Percentiles rank a stretch among this genome's conserved stretches.
Conservation (phyloP, 2,113 vertebrate species). For the Ophiodon elongatus region DNA sequence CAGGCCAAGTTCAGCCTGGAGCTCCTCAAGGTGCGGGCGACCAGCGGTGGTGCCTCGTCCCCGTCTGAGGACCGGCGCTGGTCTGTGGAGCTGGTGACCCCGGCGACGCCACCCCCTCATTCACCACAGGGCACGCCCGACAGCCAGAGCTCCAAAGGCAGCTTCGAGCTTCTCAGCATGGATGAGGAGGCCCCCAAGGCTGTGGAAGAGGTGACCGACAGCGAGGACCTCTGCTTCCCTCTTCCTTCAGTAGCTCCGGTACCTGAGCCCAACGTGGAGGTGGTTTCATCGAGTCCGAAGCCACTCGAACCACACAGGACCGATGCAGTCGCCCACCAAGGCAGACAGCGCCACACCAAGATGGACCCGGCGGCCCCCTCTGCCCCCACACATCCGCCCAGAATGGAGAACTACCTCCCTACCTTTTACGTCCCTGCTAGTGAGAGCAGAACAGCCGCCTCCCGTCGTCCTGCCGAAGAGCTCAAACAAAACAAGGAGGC, state of each 20-base stretch:
- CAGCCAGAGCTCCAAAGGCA: conserved; percentile 94
- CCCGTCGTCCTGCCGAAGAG: conserved; percentile 47
- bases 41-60: conserved; percentile 82
- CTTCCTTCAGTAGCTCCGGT: conserved; percentile 24
- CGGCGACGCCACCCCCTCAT: conserved; percentile 79
- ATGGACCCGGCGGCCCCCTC: conserved; percentile 36
- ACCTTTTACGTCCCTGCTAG: conserved; percentile 91
- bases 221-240: conserved; percentile 74
- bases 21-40: conserved; percentile 94
- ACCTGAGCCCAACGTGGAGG: conserved; percentile 43
- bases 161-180: conserved; percentile 90
- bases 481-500: conserved; percentile 20
- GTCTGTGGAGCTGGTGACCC: conserved; percentile 85
- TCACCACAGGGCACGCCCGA: conserved; percentile 92
- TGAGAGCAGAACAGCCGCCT: conserved; percentile 63
- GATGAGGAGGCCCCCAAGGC: conserved; percentile 87
- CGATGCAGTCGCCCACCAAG: conserved; percentile 12
- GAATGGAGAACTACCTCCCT: conserved; percentile 86
- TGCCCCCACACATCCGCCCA: conserved; percentile 68
- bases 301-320: conserved; percentile 30
- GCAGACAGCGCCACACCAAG: conserved; percentile 33
- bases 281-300: conserved; percentile 56
- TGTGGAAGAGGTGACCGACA: conserved; percentile 78
- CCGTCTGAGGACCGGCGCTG: conserved; percentile 92
- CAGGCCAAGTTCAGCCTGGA: conserved; percentile 98